Evolutionary conservation across 2,888 invertebrate genomes (phyloP).

Genomic region (Lasioglossum malachurum): DNA sequence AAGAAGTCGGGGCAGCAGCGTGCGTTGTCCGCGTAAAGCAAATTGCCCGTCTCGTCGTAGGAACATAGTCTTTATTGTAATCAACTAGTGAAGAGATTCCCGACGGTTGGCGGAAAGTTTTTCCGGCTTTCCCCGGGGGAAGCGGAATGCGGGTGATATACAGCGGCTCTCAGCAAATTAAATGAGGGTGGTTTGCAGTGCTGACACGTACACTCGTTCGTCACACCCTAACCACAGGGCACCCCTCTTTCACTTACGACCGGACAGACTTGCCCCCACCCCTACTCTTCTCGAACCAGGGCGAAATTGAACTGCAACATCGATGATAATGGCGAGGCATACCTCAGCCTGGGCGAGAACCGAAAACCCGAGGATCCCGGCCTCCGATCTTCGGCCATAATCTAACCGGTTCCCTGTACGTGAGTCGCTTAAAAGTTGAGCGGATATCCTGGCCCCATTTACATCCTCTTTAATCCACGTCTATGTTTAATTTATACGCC

Average conservation of each 20-base stretch:
- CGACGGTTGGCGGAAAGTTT: conserved; percentile 45
- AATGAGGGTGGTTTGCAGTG: conserved; percentile 77
- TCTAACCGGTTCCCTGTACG: conserved; percentile 65
- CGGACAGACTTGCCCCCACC: conserved; percentile 35
- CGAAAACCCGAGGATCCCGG: not conserved
- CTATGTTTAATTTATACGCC: conserved; percentile 44
- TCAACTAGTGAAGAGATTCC: conserved; percentile 56
- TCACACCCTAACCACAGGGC: conserved; percentile 73
- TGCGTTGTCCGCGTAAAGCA: conserved; percentile 15
- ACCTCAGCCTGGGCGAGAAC: conserved; percentile 60
- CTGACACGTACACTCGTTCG: conserved; percentile 78
- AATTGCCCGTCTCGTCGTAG: conserved; percentile 36
- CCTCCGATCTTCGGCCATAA: conserved; percentile 26
- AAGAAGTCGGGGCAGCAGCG: not conserved
- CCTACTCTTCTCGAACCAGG: conserved; percentile 1
- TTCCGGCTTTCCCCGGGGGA: conserved; percentile 33
- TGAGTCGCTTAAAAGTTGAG: conserved; percentile 53
- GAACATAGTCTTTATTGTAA: conserved; percentile 55
- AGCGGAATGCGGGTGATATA: conserved; percentile 69
- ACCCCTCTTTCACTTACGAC: conserved; percentile 58
- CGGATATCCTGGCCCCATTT: conserved; percentile 29
- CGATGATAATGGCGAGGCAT: conserved; percentile 73
- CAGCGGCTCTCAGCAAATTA: conserved; percentile 77
- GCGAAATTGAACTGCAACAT: conserved; percentile 72
- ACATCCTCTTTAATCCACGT: conserved; percentile 49